These are phyloP conservation scores for Aphelenchoides besseyi DNA, from an alignment of 1,140 invertebrate genomes.

Conservation along the genomic window DNA sequence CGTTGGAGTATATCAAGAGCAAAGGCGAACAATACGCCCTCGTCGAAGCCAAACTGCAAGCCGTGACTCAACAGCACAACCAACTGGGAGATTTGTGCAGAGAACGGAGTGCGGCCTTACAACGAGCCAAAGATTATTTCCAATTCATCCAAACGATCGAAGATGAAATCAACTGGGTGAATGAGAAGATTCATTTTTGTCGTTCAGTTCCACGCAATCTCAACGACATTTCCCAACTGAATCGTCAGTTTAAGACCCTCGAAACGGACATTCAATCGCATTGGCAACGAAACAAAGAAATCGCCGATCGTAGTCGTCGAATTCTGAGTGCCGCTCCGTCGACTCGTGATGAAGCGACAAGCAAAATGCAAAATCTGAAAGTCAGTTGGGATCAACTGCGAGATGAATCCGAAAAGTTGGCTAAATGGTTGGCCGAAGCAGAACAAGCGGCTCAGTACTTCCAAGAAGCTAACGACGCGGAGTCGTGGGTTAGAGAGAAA, in stretches of 20 bases:
- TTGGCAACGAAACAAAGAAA: conserved; percentile 73
- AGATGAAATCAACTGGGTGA: conserved; percentile 86
- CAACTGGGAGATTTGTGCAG: conserved; percentile 73
- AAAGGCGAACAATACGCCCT: conserved; percentile 66
- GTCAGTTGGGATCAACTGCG: conserved; percentile 76
- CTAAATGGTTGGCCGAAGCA: conserved; percentile 84
- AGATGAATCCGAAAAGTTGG: conserved; percentile 76
- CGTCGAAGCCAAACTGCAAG: conserved; percentile 49
- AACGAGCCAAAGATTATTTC: conserved; percentile 86
- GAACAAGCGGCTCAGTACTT: conserved; percentile 72
- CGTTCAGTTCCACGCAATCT: conserved; percentile 86
- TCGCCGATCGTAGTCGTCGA: conserved; percentile 60
- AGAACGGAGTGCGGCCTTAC: conserved; percentile 75
- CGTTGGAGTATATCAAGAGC: conserved; percentile 63
- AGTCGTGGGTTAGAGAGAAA: conserved; percentile 88
- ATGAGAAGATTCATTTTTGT: conserved; percentile 86
- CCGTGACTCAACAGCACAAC: conserved; percentile 45
- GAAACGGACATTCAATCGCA: conserved; percentile 86
- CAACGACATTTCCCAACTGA: conserved; percentile 78
- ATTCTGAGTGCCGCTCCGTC: conserved; percentile 66
- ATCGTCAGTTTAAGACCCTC: conserved; percentile 86
- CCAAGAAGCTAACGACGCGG: conserved; percentile 85
- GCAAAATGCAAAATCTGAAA: conserved; percentile 66
- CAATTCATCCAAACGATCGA: conserved; percentile 89
- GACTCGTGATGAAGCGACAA: conserved; percentile 69